phyloP scores from a whole-genome alignment of 2,888 invertebrate species.

The Callinectes sapidus region DNA sequence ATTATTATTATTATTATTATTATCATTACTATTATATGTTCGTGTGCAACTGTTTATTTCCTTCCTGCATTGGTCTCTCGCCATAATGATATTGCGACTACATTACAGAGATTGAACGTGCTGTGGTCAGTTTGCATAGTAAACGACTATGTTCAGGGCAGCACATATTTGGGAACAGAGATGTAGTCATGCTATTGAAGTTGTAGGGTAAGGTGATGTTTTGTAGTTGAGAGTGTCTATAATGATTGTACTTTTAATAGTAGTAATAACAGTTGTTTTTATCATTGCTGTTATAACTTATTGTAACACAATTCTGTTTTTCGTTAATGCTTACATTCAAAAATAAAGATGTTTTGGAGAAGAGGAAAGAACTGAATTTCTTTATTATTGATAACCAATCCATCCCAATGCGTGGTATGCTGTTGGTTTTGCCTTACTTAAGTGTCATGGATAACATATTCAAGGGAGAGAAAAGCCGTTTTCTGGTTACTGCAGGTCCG shows the following conservation, averaged over 20 bases:
- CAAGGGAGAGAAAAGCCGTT: background rate
- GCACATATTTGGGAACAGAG: background rate
- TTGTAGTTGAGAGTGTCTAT: background rate
- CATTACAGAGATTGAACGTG: background rate
- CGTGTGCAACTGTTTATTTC: background rate
- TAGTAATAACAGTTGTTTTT: background rate
- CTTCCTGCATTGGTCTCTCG: background rate
- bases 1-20: no score
- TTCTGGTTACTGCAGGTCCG: background rate
- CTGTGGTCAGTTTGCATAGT: background rate
- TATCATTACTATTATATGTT: background rate
- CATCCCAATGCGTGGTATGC: background rate
- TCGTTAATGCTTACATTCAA: background rate
- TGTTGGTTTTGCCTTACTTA: background rate
- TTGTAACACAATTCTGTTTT: background rate
- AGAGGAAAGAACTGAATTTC: background rate
- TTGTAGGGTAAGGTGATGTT: background rate
- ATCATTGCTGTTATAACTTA: background rate
- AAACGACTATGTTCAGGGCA: background rate
- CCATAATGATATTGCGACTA: background rate
- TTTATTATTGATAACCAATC: background rate
- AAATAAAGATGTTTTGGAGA: background rate
- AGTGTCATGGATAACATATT: background rate
- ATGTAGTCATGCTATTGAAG: background rate
- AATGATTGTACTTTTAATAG: background rate